Evolutionary conservation across 2,888 invertebrate genomes (phyloP), one percentile per base, ranked within the genome.

Genomic region (Endotricha flammealis): DNA sequence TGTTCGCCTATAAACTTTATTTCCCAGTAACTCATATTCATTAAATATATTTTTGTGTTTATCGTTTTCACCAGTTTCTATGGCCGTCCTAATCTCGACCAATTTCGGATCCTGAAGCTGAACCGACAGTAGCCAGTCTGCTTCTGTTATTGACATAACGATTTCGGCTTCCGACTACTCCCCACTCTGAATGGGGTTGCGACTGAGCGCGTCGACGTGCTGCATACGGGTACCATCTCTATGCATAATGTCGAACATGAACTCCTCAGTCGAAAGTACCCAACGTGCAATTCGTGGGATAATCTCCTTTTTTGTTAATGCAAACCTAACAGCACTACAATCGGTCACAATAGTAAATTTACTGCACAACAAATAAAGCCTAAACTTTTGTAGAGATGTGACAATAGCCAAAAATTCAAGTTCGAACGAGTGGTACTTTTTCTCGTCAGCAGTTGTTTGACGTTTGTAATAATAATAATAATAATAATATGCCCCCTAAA

Each of bases 351-450:
- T 43, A 25, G 32, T 40, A 30, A 53, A 53, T 7, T 13, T 32
- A 1, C 27, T 12, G 20, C 69, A 43, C 34, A 48, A 27, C 1
- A 72, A 25, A 33, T 69, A 73, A 1, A 48, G 39, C 8, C 67
- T 38, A 40, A 72, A 69, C 36, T 59, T 53, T 25, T 57, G 34
- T 1, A 46, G 30, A 0, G 38, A 12, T 16, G 47, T 55, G 0
- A 71, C 58, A 0, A 73, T 46, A 0, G 74, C 74, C 13, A 76
- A 42, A 0, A n/a, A n/a, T n/a, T n/a, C n/a, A n/a, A n/a, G n/a
- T n/a, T n/a, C n/a, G n/a, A n/a, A n/a, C n/a, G n/a, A 57, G 40
- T 36, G 75, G 72, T 5, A 67, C 33, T 33, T 80, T 71, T 48
- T 38, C 48, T 76, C 71, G 0, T 61, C 52, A 0, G 38, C 44